Base-by-base conservation (phyloP, 2,888 invertebrate species). In the Eupithecia inturbata region DNA sequence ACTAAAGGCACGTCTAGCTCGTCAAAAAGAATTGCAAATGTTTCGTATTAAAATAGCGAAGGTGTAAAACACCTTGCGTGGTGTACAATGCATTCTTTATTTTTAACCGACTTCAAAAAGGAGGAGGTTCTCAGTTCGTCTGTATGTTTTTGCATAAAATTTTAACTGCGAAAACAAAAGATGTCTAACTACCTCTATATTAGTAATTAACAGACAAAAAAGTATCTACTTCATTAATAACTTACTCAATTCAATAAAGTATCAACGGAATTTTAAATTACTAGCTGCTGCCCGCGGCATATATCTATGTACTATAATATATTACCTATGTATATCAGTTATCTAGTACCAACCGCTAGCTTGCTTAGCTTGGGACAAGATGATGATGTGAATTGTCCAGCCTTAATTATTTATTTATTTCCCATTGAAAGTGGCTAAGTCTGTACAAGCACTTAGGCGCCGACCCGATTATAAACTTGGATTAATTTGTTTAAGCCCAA, bases 401-500 rank as follows among this genome's bases (percentile, higher is more conserved):
- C 36, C 4, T 31, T 3, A 6, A 31, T 31, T 31, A 31, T 31
- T 33, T 33, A 33, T 33, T 33, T 22, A 26, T 28, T 60, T 16
- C 22, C 28, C 14, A 60, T 60, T 7, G 63, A 33, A 31, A 22
- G 72, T 72, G 31, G 41, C 70, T 33, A n/a, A 69, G 63, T 80
- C 36, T 74, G 80, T 71, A 77, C 76, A 57, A 31, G 62, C 66
- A 78, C 82, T 77, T 83, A 87, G 87, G 87, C 88, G 88, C 87
- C 86, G 83, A 86, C 84, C 83, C 82, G 88, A 88, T 91, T 87
- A 88, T 80, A 82, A 83, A 86, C 83, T 83, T 81, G 80, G 86
- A 89, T 89, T 88, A 89, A 89, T 89, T 87, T 89, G 89, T 89
- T 87, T 83, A 86, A 85, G 83, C 81, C 83, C 85, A 84, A 86